Percentiles rank a stretch among this genome's conserved stretches.
These are phyloP conservation scores for Drosophila auraria DNA, from an alignment of 1,140 invertebrate genomes.

Conservation along the genomic window DNA sequence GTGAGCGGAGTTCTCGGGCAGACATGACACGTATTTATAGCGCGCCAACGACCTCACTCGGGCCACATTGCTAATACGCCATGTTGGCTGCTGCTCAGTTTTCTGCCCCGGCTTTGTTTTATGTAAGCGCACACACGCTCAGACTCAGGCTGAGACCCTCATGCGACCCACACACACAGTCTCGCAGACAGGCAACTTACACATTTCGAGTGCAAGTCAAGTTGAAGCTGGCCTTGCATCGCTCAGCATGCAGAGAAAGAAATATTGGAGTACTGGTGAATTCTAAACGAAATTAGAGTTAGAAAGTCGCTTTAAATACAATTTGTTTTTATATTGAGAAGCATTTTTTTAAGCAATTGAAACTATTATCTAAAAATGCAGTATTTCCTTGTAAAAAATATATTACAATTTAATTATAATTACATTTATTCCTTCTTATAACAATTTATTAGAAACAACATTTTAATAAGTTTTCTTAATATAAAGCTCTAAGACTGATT, in stretches of 20 bases:
- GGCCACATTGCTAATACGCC: slow-evolving; percentile 76
- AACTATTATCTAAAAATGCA: neutral
- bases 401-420: neutral
- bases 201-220: slow-evolving; percentile 49
- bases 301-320: neutral
- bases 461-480: too few relatives aligned
- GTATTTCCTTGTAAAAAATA: neutral
- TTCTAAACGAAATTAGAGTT: neutral
- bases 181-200: slow-evolving; percentile 24
- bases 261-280: neutral
- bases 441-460: too few relatives aligned
- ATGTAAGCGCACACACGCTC: slow-evolving; percentile 34
- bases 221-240: slow-evolving; percentile 51
- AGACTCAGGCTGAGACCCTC: neutral
- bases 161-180: slow-evolving; percentile 20
- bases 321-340: neutral
- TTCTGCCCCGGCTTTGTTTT: slow-evolving; percentile 63
- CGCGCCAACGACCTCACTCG: slow-evolving; percentile 66
- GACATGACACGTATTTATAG: slow-evolving; percentile 80
- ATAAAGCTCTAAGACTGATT: too few relatives aligned
- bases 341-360: neutral
- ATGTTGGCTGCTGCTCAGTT: slow-evolving; percentile 60
- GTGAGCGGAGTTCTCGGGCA: slow-evolving; percentile 31
- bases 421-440: too few relatives aligned
- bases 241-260: slow-evolving; percentile 17